phyloP scores from a whole-genome alignment of 1,140 invertebrate genomes.

The Drosophila pachea region DNA sequence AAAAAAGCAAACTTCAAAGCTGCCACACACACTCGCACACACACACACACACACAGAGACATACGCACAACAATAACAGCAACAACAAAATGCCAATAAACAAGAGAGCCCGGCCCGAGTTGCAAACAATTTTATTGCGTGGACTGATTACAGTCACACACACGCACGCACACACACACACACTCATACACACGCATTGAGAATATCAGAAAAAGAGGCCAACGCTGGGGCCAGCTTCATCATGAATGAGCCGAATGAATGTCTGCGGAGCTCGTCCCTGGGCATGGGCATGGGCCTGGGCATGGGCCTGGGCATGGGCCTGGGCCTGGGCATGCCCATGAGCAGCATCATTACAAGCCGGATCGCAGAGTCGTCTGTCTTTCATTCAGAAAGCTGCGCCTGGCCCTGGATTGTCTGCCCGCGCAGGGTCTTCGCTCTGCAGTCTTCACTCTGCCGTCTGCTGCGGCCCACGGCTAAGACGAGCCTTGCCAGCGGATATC shows the following conservation, averaged over 20 bases:
- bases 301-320: conserved; percentile 30
- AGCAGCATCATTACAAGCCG: conserved; percentile 59
- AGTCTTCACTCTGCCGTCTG: conserved; percentile 32
- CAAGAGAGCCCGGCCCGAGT: conserved; percentile 56
- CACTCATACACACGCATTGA: too few relatives aligned
- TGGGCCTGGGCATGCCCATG: conserved; percentile 29
- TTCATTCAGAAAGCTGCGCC: conserved; percentile 58
- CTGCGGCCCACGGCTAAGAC: conserved; percentile 50
- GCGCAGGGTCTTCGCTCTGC: conserved; percentile 23
- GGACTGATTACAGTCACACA: conserved; percentile 74
- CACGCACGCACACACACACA: conserved; percentile 20
- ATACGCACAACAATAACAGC: conserved; percentile 39
- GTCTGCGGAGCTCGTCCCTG: conserved; percentile 42
- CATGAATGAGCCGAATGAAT: conserved; percentile 69
- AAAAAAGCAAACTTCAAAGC: conserved; percentile 68
- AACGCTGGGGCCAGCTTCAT: conserved; percentile 50
- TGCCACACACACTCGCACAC: conserved; percentile 20
- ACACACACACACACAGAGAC: conserved; percentile 14
- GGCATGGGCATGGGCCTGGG: conserved; percentile 27
- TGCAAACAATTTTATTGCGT: conserved; percentile 76
- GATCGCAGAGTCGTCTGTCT: conserved; percentile 46
- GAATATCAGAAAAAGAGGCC: conserved; percentile 22
- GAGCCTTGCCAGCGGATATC: conserved; percentile 64
- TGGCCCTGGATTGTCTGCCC: conserved; percentile 18
- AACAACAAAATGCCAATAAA: conserved; percentile 57